Evolutionary conservation across 1,140 invertebrate genomes (phyloP).

Genomic region (Chrysoperla carnea): DNA sequence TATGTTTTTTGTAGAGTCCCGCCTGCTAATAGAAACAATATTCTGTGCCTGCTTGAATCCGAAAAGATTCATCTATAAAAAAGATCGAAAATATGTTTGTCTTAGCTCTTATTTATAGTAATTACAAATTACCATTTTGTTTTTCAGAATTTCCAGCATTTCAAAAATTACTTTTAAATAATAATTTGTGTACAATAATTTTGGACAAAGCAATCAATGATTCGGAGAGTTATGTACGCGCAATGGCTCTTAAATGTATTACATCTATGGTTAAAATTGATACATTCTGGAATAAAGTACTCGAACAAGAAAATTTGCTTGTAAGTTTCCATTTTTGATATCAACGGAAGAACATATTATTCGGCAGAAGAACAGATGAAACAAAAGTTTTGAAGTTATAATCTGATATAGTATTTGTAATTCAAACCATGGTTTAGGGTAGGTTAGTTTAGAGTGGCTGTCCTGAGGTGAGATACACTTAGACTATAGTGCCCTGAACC

Average conservation of each 20-base stretch:
- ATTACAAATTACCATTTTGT: conserved; percentile 3
- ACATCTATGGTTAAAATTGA: conserved; percentile 41
- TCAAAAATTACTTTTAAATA: conserved; percentile 46
- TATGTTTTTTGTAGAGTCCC: too few species aligned
- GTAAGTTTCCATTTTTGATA: conserved; percentile 23
- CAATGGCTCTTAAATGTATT: conserved; percentile 49
- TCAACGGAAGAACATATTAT: not conserved
- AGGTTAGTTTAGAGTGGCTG: too few species aligned
- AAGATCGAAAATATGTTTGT: not conserved
- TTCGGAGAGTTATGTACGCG: conserved; percentile 50
- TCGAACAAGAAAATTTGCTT: conserved; percentile 36
- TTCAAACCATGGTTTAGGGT: not conserved
- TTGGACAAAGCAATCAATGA: conserved; percentile 44
- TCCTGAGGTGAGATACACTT: too few species aligned
- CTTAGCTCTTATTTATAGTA: not conserved
- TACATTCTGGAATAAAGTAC: conserved; percentile 40
- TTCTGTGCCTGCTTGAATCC: too few species aligned
- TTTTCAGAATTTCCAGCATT: conserved; percentile 56
- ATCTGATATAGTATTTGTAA: conserved; percentile 2
- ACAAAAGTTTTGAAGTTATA: not conserved
- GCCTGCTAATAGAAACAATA: too few species aligned
- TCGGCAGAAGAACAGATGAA: too few species aligned
- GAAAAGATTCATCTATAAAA: too few species aligned
- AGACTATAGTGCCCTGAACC: too few species aligned
- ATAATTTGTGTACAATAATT: conserved; percentile 41